Percentiles rank a stretch among this genome's conserved stretches.
phyloP scores from a whole-genome alignment of 2,797 vertebrate species.

The Remorina albescens region DNA sequence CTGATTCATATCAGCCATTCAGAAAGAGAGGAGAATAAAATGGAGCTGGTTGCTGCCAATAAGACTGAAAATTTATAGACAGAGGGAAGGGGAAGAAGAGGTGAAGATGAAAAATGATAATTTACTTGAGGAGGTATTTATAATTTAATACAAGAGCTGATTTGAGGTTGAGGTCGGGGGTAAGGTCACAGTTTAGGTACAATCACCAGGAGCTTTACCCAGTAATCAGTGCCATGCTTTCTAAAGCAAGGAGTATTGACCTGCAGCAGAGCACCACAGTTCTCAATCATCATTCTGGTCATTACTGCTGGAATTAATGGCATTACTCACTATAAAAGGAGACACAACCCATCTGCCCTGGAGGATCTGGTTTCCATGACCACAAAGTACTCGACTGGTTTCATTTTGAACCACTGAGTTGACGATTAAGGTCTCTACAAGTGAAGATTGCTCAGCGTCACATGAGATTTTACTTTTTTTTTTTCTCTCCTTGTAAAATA shows the following conservation, averaged over 20 bases:
- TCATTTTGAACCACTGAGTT: slow-evolving; percentile 26
- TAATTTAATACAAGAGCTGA: slow-evolving; percentile 37
- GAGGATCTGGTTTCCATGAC: slow-evolving; percentile 44
- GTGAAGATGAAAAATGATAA: slow-evolving; percentile 20
- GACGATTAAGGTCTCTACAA: slow-evolving; percentile 12
- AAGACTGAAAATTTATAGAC: background rate
- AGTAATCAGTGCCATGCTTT: slow-evolving; percentile 61
- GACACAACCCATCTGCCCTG: slow-evolving; percentile 78
- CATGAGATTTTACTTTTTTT: background rate
- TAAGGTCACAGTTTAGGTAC: slow-evolving; percentile 59
- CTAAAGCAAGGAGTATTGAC: slow-evolving; percentile 68
- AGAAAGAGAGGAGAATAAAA: background rate
- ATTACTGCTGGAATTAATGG: slow-evolving; percentile 79
- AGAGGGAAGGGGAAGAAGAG: background rate
- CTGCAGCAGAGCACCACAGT: slow-evolving; percentile 60
- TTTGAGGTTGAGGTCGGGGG: slow-evolving; percentile 55
- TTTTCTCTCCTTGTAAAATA: background rate
- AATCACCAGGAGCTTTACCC: slow-evolving; percentile 49
- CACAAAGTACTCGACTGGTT: slow-evolving; percentile 41
- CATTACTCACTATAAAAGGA: slow-evolving; percentile 81
- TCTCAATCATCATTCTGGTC: slow-evolving; percentile 78
- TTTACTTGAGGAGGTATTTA: slow-evolving; percentile 34
- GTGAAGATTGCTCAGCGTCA: slow-evolving; percentile 15
- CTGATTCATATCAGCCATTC: slow-evolving; percentile 39
- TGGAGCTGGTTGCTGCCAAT: slow-evolving; percentile 1